Evolutionary conservation across 1,140 invertebrate genomes (phyloP).

Genomic region (Reticulitermes speratus): DNA sequence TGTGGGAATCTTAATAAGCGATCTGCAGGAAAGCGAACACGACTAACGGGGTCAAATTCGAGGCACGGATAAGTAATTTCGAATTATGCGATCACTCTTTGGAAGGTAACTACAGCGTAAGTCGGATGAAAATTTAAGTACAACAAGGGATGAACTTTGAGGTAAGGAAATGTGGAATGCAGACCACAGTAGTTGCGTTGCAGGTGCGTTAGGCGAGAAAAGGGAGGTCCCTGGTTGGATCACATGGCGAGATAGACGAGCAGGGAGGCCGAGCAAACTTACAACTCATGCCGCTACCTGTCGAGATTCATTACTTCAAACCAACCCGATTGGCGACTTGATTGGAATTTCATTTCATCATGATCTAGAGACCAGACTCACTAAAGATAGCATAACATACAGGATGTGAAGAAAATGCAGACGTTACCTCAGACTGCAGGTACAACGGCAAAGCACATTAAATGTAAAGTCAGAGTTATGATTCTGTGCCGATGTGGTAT

Average conservation of each 20-base stretch:
- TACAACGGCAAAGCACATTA: not conserved
- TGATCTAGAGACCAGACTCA: slow-evolving; percentile 16
- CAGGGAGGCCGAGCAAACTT: slow-evolving; percentile 15
- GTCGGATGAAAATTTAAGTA: not conserved
- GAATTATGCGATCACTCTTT: no score
- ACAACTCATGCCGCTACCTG: slow-evolving; percentile 23
- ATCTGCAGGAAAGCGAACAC: no score
- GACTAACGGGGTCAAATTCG: no score
- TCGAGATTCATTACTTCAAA: slow-evolving; percentile 28
- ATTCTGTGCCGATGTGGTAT: no score
- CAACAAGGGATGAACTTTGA: not conserved
- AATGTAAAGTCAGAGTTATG: no score
- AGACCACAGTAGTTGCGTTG: not conserved
- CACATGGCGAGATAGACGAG: slow-evolving; percentile 7
- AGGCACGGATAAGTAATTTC: no score
- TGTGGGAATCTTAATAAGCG: no score
- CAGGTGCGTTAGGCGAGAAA: not conserved
- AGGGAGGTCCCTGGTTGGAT: not conserved
- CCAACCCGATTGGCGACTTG: slow-evolving; percentile 27
- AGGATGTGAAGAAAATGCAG: not conserved
- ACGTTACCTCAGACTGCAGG: not conserved
- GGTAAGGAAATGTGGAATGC: not conserved
- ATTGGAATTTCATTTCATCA: slow-evolving; percentile 32
- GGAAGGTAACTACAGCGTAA: no score
- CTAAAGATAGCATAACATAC: not conserved